Base-by-base conservation (phyloP, 2,797 vertebrate species). In the Limnodromus scolopaceus region DNA sequence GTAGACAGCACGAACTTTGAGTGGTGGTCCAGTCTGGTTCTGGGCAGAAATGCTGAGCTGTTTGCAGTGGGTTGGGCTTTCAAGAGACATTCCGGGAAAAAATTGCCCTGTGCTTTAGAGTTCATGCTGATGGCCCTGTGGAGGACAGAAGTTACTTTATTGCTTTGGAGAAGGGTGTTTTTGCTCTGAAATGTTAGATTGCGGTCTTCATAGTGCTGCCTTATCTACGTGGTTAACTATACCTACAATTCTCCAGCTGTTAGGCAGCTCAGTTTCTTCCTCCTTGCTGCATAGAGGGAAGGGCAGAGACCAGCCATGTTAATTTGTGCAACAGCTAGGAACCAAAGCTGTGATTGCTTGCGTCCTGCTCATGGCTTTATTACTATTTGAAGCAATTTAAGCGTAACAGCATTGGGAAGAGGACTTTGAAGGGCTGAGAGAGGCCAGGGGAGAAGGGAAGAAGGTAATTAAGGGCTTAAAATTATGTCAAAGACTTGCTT, bases 401-500 rank as follows among this genome's bases (percentile, higher is more conserved):
- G 49, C 72, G 83, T 93, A 94, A 80, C 55, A 80, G 71, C 45
- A 11, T 30, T 53, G 60, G 68, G 65, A 82, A 82, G 63, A 92
- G 70, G 19, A 43, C 45, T 78, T 72, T 25, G 48, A 80, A 95
- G 24, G 10, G 17, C 61, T 84, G 20, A 63, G 45, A 89, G 51
- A 94, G 68, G 64, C 61, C 5, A 16, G 11, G 32, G 15, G 46
- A 69, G 57, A 49, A 28, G 68, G 48, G n/a, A 87, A 36, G 63
- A 82, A 91, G 70, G 57, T 82, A 92, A 89, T 89, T 74, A 83
- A 77, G 28, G 60, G 18, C 34, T 92, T 83, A 69, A 89, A 92
- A 54, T 70, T 20, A 19, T 87, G 82, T 75, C 77, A 58, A 55
- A 91, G 39, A n/a, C 12, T 60, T 64, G 70, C 32, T 70, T 81